A percentile compares a stretch with the other conserved stretches of the same genome.
Conservation (phyloP, 1,140 invertebrate species). For the Formica selysi region DNA sequence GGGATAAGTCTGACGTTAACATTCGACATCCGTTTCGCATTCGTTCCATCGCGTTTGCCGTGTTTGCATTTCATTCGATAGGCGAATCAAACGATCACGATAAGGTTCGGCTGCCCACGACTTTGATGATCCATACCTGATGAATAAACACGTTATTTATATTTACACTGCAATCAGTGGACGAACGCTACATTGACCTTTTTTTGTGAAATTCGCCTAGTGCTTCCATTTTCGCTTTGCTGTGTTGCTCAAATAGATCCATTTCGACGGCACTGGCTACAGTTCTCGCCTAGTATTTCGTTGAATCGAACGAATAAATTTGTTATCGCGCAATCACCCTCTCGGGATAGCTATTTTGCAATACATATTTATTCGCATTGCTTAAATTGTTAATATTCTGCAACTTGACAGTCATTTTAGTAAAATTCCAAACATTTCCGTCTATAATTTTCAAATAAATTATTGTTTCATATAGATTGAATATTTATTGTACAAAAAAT, state of each 20-base stretch:
- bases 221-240: not conserved
- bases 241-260: not conserved
- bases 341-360: constrained; percentile 5
- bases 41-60: not conserved
- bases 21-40: not conserved
- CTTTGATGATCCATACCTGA: constrained; percentile 4
- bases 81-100: constrained; percentile 6
- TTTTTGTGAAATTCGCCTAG: not conserved
- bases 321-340: constrained; percentile 3
- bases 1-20: constrained; percentile 8
- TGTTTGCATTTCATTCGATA: not conserved
- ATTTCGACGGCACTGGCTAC: not conserved
- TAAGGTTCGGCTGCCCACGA: not conserved
- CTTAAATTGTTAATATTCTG: constrained; percentile 39
- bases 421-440: constrained; percentile 40
- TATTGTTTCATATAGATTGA: constrained; percentile 3
- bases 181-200: not conserved
- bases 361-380: constrained; percentile 27
- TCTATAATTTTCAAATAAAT: constrained; percentile 11
- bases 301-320: constrained; percentile 34
- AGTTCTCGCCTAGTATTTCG: not conserved
- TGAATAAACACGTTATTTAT: constrained; percentile 31
- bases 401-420: constrained; percentile 14
- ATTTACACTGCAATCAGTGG: constrained; percentile 32
- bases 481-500: not conserved